Evolutionary conservation across 2,888 invertebrate genomes (phyloP), one percentile per base, ranked within the genome.

Genomic region (Dryomyza anilis): DNA sequence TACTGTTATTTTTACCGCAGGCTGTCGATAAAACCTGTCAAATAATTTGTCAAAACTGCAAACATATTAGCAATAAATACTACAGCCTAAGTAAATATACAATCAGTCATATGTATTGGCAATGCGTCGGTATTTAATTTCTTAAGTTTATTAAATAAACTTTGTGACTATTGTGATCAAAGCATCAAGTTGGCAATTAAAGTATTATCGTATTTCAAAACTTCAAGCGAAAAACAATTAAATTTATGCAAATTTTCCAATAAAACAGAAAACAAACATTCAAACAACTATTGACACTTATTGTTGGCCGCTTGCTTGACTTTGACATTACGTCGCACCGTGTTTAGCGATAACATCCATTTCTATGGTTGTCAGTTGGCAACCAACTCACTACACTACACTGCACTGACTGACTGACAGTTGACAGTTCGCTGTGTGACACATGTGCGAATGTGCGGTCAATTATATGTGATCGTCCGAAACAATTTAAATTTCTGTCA

Each of bases 41-140:
- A 53, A 61, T 29, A 53, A 61, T 61, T 61, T 61, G 61, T 53
- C 61, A 61, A 53, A 61, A 61, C 33, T 21, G 39, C 53, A 21
- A n/a, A n/a, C 61, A 29, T 16, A 61, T 53, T 61, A 53, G 21
- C 43, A 29, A 43, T 53, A 52, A 61, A 29, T 43, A n/a, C 16
- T 53, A 30, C 21, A 50, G 23, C 21, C 5, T 2, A 21, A 16
- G 2, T n/a, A n/a, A 45, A 45, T n/a, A 45, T 12, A 45, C 43
- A 53, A 61, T 61, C 61, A 61, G 53, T 61, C 61, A 61, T 19
- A n/a, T n/a, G n/a, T n/a, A 53, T 53, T 61, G 52, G 61, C 53
- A 52, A 43, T 39, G 21, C 61, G 53, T 27, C 53, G 52, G 52
- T 53, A 52, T 53, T 53, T 61, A 61, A 36, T 61, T 14, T 39